phyloP scores from a whole-genome alignment of 1,140 invertebrate species.

The Cyclargus thomasi region DNA sequence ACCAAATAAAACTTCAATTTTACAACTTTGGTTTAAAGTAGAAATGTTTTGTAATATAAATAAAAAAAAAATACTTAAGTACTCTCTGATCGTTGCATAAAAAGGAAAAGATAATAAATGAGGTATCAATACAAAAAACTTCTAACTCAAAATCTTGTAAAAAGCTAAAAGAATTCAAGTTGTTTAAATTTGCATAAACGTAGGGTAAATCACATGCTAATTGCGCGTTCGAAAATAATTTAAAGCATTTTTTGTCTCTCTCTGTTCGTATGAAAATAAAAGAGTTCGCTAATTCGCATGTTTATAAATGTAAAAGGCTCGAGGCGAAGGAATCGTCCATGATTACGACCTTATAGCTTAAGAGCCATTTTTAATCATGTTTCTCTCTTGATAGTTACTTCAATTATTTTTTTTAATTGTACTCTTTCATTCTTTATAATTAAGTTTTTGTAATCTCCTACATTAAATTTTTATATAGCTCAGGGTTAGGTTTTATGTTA shows the following conservation, averaged over 20 bases:
- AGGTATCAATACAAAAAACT: too few relatives aligned
- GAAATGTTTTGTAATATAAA: too few relatives aligned
- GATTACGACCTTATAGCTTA: constrained; percentile 12
- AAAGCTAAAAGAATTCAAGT: not conserved
- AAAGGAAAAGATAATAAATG: too few relatives aligned
- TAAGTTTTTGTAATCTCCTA: not conserved
- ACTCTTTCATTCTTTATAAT: not conserved
- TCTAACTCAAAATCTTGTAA: too few relatives aligned
- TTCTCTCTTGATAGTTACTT: constrained; percentile 10
- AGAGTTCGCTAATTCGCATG: constrained; percentile 7
- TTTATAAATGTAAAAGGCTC: not conserved
- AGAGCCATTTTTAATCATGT: constrained; percentile 16
- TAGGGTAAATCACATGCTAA: not conserved
- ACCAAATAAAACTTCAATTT: too few relatives aligned
- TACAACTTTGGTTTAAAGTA: too few relatives aligned
- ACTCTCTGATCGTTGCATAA: too few relatives aligned
- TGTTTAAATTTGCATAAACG: not conserved
- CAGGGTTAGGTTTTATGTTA: too few relatives aligned
- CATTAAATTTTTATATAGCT: not conserved
- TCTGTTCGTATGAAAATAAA: not conserved
- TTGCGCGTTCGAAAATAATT: not conserved
- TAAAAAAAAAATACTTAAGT: too few relatives aligned
- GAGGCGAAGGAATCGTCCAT: constrained; percentile 1
- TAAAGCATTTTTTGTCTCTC: not conserved
- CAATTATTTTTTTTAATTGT: not conserved